Evolutionary conservation across 2,797 vertebrate genomes (phyloP).

Genomic region (Hypotaenidia okinawae): DNA sequence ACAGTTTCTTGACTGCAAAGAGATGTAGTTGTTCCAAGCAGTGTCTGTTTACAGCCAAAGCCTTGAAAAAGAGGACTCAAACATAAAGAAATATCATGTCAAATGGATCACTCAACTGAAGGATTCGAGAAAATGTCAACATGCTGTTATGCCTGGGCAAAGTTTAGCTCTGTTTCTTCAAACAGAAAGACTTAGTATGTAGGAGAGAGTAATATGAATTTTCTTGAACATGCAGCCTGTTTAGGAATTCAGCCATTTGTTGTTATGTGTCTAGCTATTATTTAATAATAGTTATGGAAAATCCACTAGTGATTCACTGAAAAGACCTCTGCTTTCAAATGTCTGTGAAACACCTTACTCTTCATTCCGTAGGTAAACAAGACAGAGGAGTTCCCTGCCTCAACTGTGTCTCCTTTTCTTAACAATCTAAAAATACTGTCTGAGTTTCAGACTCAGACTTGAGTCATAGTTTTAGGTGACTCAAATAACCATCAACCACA

Average conservation of each 20-base stretch:
- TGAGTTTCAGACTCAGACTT: conserved; percentile 45
- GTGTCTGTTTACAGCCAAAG: background rate
- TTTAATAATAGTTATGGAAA: conserved; percentile 58
- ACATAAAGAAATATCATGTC: background rate
- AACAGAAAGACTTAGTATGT: background rate
- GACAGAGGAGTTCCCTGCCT: background rate
- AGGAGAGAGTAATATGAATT: background rate
- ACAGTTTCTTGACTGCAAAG: background rate
- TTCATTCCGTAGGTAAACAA: conserved; percentile 5
- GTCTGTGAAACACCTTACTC: conserved; percentile 12
- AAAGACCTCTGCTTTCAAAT: conserved; percentile 30
- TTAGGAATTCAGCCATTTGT: background rate
- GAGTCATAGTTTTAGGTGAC: conserved; percentile 59
- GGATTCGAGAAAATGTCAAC: background rate
- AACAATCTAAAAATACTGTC: conserved; percentile 47
- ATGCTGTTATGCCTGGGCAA: rapidly evolving
- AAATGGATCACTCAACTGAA: background rate
- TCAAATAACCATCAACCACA: conserved; percentile 5
- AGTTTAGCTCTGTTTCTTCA: background rate
- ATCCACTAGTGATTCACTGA: conserved; percentile 65
- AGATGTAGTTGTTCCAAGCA: background rate
- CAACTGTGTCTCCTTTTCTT: background rate
- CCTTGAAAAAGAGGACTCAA: background rate
- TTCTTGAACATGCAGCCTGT: background rate
- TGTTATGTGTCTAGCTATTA: background rate